Conservation (phyloP, 2,113 vertebrate genomes). For the Vombatus ursinus region DNA sequence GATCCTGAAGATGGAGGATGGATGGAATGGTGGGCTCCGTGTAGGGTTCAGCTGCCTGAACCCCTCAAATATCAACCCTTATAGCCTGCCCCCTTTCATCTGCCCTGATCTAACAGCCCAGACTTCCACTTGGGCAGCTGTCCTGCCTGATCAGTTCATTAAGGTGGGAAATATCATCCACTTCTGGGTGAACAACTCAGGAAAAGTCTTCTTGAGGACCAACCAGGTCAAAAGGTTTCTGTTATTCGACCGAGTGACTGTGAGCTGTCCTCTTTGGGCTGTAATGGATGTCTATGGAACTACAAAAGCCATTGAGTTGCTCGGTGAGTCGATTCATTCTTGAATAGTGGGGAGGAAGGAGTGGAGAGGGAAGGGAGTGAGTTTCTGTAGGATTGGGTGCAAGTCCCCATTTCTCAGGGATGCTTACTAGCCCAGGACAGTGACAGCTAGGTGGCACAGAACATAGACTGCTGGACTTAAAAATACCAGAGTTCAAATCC, state of each 20-base stretch:
- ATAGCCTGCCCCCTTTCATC: constrained; percentile 78
- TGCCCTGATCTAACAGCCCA: constrained; percentile 84
- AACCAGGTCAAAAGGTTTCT: background rate
- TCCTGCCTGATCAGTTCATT: constrained; percentile 67
- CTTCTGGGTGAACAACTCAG: constrained; percentile 86
- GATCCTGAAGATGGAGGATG: constrained; percentile 47
- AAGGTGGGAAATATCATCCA: constrained; percentile 72
- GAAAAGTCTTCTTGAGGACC: constrained; percentile 67
- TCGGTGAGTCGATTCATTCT: constrained; percentile 78
- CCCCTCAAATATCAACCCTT: constrained; percentile 64
- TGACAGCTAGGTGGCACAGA: background rate
- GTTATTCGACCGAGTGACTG: constrained; percentile 68
- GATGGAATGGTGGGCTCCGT: constrained; percentile 86
- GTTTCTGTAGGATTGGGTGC: background rate
- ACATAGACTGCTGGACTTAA: background rate
- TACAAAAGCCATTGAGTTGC: constrained; percentile 83
- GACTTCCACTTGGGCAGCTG: constrained; percentile 81
- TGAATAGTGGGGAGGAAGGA: background rate
- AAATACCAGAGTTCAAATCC: background rate
- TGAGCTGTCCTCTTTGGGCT: constrained; percentile 85
- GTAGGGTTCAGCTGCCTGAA: constrained; percentile 88
- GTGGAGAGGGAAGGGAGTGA: background rate
- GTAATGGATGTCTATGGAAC: constrained; percentile 91
- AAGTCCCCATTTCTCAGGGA: background rate
- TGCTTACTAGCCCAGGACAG: background rate